Base-by-base conservation (phyloP, 2,797 vertebrate species). In the Sebastiscus albofasciatus region DNA sequence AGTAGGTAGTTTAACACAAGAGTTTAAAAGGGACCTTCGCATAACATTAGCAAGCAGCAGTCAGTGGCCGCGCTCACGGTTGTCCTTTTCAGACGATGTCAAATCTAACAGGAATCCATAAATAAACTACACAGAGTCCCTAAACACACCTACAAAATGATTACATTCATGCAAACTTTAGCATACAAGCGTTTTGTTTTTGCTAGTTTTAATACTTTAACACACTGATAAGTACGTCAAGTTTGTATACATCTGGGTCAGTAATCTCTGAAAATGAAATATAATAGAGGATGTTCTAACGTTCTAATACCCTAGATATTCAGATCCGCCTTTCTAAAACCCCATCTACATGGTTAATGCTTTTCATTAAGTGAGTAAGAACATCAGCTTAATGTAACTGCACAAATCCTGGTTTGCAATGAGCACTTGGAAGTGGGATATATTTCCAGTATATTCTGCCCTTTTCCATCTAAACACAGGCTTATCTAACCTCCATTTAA, bases 401-500 rank as follows among this genome's bases (percentile, higher is more conserved):
- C 62, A 83, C 34, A 87, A 90, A 93, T 86, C 86, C 82, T 36
- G 26, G 22, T 60, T 81, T 70, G 52, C 31, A 62, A 90, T 72
- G 73, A 87, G 77, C 49, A 67, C 85, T 89, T 90, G 79, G 83
- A 86, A 87, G 67, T 76, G 59, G 69, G 67, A 80, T 83, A 56
- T 61, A 78, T 76, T 89, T 87, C 81, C 79, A 84, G 67, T 83
- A 81, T n/a, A 84, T 86, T 80, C 67, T 72, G 60, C 12, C 20
- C 24, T 81, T 73, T 72, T 65, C 12, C 75, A 72, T 84, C 27
- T n/a, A 56, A 87, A 31, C 22, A 58, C 27, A 8, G 18, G 1
- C 60, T 92, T 90, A 91, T 86, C 86, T 79, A 90, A 90, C 81
- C 46, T 78, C 62, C 59, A 77, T 74, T 83, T 72, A 67, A 82